Evolutionary conservation across 1,140 invertebrate genomes (phyloP).

Genomic region (Chironomus tepperi): DNA sequence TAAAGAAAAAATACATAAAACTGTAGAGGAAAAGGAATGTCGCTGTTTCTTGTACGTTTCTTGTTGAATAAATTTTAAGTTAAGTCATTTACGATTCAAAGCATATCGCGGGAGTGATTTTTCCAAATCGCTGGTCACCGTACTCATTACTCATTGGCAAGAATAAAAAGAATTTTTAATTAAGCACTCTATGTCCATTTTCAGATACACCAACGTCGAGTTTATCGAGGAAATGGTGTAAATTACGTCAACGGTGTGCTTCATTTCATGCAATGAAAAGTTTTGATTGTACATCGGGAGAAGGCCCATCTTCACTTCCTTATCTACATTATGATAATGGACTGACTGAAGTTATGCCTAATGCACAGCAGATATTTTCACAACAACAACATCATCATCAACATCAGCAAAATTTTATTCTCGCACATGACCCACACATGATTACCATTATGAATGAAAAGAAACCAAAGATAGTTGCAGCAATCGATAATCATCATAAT

Average conservation of each 20-base stretch:
- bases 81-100: not conserved
- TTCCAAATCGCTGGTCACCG: not conserved
- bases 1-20: too few species aligned
- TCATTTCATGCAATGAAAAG: slow-evolving; percentile 13
- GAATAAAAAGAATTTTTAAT: not conserved
- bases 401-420: not conserved
- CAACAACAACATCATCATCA: not conserved
- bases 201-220: not conserved
- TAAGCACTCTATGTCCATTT: not conserved
- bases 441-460: not conserved
- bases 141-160: not conserved
- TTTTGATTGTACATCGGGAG: not conserved
- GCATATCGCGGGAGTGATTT: slow-evolving; percentile 11
- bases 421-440: not conserved
- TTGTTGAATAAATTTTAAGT: not conserved
- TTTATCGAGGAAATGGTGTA: slow-evolving; percentile 17
- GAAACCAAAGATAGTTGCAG: not conserved
- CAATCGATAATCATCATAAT: not conserved
- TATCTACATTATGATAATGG: not conserved
- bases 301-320: not conserved
- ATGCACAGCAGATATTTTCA: not conserved
- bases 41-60: too few species aligned
- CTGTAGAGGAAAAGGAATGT: too few species aligned
- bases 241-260: slow-evolving; percentile 12
- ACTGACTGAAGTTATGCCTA: not conserved